Evolutionary conservation across 2,797 vertebrate species (phyloP).

Genomic region (Notoglanidium macrostoma): DNA sequence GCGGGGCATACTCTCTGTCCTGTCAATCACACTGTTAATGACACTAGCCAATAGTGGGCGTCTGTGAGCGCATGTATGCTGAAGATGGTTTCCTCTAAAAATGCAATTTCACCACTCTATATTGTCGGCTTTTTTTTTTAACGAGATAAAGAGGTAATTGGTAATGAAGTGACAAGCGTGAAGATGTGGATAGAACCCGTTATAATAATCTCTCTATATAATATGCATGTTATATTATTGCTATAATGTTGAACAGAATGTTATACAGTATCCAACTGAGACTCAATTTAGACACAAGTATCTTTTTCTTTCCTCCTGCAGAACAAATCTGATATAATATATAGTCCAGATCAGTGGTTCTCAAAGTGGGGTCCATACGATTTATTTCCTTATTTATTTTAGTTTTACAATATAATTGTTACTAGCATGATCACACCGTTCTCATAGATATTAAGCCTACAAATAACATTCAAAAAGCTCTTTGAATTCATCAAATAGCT

Average conservation of each 20-base stretch:
- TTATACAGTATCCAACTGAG: background rate
- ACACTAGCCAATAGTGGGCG: background rate
- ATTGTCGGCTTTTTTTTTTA: background rate
- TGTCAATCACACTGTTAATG: background rate
- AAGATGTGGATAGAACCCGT: background rate
- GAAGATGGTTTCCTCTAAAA: background rate
- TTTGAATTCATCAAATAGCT: too few relatives aligned
- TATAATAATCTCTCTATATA: background rate
- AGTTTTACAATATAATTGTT: background rate
- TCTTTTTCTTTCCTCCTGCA: background rate
- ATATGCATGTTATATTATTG: background rate
- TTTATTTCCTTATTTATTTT: background rate
- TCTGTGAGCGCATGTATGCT: background rate
- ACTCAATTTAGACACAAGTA: too few relatives aligned
- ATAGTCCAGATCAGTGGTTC: background rate
- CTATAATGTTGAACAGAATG: background rate
- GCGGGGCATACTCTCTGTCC: background rate
- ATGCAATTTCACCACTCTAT: background rate
- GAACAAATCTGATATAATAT: background rate
- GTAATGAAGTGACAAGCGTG: background rate
- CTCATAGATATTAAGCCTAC: too few relatives aligned
- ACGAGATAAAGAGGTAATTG: background rate
- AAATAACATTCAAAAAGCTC: background rate
- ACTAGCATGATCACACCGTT: background rate
- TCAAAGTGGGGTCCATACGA: background rate